Percentiles rank a stretch among this genome's conserved stretches.
phyloP scores from a whole-genome alignment of 64 coral and sea anemone genomes.

The Cladopsammia gracilis region DNA sequence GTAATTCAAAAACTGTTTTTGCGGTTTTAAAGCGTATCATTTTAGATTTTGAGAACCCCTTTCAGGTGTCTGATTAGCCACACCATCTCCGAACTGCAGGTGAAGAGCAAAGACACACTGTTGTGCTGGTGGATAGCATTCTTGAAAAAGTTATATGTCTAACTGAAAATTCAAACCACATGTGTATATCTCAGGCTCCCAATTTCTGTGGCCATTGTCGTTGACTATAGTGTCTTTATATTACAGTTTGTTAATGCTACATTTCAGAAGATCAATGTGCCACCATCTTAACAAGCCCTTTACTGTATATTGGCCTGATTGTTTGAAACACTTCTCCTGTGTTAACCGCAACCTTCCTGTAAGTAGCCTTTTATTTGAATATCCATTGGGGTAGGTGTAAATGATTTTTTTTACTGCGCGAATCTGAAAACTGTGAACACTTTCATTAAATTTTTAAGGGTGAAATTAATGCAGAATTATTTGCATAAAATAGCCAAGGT shows the following conservation, averaged over 20 bases:
- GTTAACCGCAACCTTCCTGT: too few species aligned
- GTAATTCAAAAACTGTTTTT: constrained; percentile 20
- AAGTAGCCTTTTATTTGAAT: background rate
- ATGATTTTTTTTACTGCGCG: background rate
- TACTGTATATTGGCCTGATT: too few species aligned
- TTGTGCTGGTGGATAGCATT: constrained; percentile 9
- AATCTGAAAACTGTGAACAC: background rate
- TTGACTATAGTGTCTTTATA: background rate
- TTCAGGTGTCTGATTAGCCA: background rate
- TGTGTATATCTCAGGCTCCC: background rate
- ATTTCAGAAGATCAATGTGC: too few species aligned
- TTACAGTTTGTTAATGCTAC: too few species aligned
- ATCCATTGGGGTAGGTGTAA: background rate
- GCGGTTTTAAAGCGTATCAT: background rate
- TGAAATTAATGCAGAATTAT: background rate
- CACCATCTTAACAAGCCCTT: too few species aligned
- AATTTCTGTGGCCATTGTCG: constrained; percentile 45
- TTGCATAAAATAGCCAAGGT: constrained; percentile 15
- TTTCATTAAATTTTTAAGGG: constrained; percentile 1
- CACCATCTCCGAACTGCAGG: background rate
- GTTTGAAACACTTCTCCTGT: too few species aligned
- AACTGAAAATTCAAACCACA: background rate
- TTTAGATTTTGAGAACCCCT: constrained; percentile 32
- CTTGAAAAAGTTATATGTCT: constrained; percentile 22
- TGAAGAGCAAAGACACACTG: constrained; percentile 3